Base-by-base conservation (phyloP, 2,797 vertebrate genomes). In the Meriones psammophilus region DNA sequence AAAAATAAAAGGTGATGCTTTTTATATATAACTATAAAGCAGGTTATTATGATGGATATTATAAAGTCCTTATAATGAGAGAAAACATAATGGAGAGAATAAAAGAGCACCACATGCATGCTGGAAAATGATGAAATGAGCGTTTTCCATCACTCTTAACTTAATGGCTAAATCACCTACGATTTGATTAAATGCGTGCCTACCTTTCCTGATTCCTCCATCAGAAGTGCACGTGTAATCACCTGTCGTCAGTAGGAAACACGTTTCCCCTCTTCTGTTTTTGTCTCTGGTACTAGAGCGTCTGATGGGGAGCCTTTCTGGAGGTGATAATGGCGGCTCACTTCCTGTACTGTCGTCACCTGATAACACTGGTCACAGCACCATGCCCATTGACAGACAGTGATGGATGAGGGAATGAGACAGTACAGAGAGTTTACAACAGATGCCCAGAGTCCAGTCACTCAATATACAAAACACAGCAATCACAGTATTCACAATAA, bases 271-370 rank as follows among this genome's bases (percentile, higher is more conserved):
- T 94, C 99, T 99, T 96, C 98, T 98, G 98, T 99, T 99, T 99
- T 99, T 99, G 97, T 99, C 99, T 98, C 99, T 99, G 97, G 99
- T 99, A 97, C 99, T 99, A 99, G 99, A 99, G 71, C 99, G 98
- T 97, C 99, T 99, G 99, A 99, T 99, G 97, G 98, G 98, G 97
- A 99, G 98, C 96, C 98, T 99, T 98, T 99, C 99, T 97, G 99
- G 99, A 94, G 99, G 98, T 97, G 99, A 99, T 98, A 99, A 98
- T 98, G 99, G 99, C 97, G 99, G 99, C 98, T 99, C 99, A 98
- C 99, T 99, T 99, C 99, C 99, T 98, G 99, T 99, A 96, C 99
- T 99, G 98, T 99, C 99, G 99, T 99, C 99, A 98, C 99, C 99
- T 98, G 99, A 99, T 98, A 99, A 98, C 97, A 99, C 99, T 99